These are phyloP conservation scores for Danionella cerebrum DNA, from an alignment of 2,113 vertebrate species.

Conservation along the genomic window DNA sequence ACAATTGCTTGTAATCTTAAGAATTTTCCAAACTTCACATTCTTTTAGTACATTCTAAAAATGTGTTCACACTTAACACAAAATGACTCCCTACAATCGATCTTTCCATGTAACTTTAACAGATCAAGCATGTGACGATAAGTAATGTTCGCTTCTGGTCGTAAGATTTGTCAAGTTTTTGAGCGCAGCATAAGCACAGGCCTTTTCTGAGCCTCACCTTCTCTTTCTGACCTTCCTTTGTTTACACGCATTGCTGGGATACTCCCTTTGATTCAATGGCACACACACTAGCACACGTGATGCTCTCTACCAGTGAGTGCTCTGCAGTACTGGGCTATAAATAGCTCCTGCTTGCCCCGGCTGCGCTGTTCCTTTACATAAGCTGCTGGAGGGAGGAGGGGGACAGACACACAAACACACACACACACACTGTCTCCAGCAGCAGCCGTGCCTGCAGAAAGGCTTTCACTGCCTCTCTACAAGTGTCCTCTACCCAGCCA, in stretches of 20 bases:
- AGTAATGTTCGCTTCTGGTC: no score
- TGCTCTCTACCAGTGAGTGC: conserved; percentile 71
- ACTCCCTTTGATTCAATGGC: conserved; percentile 83
- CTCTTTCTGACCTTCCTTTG: conserved; percentile 78
- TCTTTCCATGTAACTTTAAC: no score
- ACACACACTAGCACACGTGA: conserved; percentile 65
- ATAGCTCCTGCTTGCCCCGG: conserved; percentile 83
- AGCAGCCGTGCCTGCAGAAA: no score
- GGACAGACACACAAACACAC: conserved; percentile 26
- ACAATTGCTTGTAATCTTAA: no score
- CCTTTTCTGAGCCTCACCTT: conserved; percentile 66
- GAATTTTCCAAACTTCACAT: no score
- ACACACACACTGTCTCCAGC: neutral
- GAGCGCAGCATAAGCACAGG: neutral
- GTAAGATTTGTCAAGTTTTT: no score
- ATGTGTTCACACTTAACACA: no score
- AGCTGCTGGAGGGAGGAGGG: conserved; percentile 64
- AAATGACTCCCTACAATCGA: no score
- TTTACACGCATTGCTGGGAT: conserved; percentile 84
- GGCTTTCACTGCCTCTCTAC: neutral
- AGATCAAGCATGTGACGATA: no score
- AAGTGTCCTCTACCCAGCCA: neutral
- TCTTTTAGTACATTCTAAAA: no score
- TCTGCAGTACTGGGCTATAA: conserved; percentile 86
- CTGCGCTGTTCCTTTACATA: conserved; percentile 85